phyloP scores from a whole-genome alignment of 1,140 invertebrate genomes.

The Anagrus nilaparvatae region DNA sequence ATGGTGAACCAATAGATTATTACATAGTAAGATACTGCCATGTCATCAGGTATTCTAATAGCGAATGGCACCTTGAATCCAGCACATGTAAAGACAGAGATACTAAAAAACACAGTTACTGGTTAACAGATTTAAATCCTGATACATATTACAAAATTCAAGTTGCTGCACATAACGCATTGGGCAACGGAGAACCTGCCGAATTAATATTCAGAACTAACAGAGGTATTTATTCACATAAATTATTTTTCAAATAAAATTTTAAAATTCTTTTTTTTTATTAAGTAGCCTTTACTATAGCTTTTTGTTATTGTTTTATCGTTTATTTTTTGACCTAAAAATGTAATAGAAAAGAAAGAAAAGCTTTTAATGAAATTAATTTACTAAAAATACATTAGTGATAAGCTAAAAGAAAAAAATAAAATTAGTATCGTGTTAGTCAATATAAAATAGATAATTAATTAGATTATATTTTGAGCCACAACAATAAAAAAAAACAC shows the following conservation, averaged over 20 bases:
- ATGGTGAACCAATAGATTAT: constrained; percentile 76
- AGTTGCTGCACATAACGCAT: constrained; percentile 71
- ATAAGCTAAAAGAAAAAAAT: too few species aligned
- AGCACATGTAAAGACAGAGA: constrained; percentile 46
- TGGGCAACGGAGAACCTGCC: constrained; percentile 67
- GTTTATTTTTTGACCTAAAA: constrained; percentile 1
- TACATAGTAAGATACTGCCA: constrained; percentile 73
- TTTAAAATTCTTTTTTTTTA: background rate
- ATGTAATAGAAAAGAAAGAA: too few species aligned
- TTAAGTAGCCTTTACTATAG: background rate
- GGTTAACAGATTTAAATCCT: constrained; percentile 55
- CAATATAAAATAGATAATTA: too few species aligned
- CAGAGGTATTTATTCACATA: constrained; percentile 69
- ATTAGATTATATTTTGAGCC: too few species aligned
- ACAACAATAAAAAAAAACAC: too few species aligned
- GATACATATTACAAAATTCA: constrained; percentile 75
- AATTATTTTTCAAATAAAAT: background rate
- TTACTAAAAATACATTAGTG: too few species aligned
- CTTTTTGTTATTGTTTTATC: background rate
- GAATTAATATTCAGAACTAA: constrained; percentile 70
- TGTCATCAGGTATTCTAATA: constrained; percentile 47
- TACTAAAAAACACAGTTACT: constrained; percentile 50
- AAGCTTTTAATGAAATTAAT: too few species aligned
- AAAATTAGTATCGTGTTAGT: too few species aligned
- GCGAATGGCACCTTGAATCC: constrained; percentile 49